Evolutionary conservation across 2,888 invertebrate genomes (phyloP).

Genomic region (Dioctria rufipes): DNA sequence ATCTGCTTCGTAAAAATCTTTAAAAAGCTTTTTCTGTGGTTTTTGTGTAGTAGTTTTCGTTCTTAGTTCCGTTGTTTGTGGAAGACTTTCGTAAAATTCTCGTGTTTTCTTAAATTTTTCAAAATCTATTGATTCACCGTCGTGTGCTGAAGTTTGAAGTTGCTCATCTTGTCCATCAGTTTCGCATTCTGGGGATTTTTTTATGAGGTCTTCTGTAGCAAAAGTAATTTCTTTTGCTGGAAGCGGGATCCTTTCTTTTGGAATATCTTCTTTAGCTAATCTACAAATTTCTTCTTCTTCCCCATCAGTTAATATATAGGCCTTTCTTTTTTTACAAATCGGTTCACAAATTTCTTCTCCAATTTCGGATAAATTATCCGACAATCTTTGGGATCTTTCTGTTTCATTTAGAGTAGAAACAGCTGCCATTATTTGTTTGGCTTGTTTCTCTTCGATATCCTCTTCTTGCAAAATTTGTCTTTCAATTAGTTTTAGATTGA

Average conservation of each 20-base stretch:
- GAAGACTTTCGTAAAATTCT: constrained; percentile 31
- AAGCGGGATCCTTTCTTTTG: constrained; percentile 47
- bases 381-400: not conserved
- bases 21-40: not conserved
- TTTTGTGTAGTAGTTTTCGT: not conserved
- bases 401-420: constrained; percentile 22
- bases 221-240: constrained; percentile 59
- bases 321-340: constrained; percentile 56
- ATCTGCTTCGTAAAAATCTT: constrained; percentile 15
- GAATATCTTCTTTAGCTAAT: constrained; percentile 6
- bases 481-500: constrained; percentile 54
- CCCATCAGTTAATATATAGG: constrained; percentile 53
- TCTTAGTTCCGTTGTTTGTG: not conserved
- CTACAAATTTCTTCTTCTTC: constrained; percentile 59
- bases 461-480: constrained; percentile 53
- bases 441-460: constrained; percentile 38
- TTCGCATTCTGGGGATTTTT: not conserved
- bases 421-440: constrained; percentile 38
- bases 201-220: constrained; percentile 57
- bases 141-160: not conserved
- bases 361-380: constrained; percentile 47
- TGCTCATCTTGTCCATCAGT: not conserved
- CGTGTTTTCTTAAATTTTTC: constrained; percentile 20
- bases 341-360: constrained; percentile 60
- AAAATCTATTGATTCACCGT: constrained; percentile 23